These are phyloP conservation scores for Nibea albiflora DNA, from an alignment of 2,113 vertebrate genomes.

Conservation along the genomic window DNA sequence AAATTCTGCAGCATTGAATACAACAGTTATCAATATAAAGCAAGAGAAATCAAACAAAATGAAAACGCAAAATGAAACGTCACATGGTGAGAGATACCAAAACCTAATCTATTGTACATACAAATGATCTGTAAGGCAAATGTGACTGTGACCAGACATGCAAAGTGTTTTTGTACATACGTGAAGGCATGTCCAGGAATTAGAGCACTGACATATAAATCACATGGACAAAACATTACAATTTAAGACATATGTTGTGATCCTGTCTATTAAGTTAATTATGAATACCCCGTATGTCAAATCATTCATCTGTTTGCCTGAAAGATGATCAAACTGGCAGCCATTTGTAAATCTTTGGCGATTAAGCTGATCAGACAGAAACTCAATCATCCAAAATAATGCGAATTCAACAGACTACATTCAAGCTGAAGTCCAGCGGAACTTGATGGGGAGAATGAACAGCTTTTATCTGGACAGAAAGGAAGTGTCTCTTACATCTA, in stretches of 20 bases:
- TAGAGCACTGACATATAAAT: slow-evolving; percentile 3
- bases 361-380: neutral
- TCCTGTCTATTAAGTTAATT: neutral
- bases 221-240: neutral
- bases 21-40: slow-evolving; percentile 12
- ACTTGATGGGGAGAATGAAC: neutral
- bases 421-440: slow-evolving; percentile 14
- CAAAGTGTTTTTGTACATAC: slow-evolving; percentile 18
- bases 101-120: slow-evolving; percentile 4
- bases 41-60: neutral
- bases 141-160: slow-evolving; percentile 22
- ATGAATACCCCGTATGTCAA: neutral
- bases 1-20: slow-evolving; percentile 26
- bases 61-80: slow-evolving; percentile 15
- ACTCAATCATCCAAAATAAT: neutral
- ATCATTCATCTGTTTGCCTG: neutral
- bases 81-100: neutral
- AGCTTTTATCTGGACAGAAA: neutral
- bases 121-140: slow-evolving; percentile 64
- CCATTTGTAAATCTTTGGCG: neutral
- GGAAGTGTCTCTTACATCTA: neutral
- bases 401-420: slow-evolving; percentile 7
- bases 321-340: slow-evolving; percentile 1
- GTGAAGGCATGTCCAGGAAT: slow-evolving; percentile 11
- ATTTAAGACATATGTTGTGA: neutral